Base-by-base conservation (phyloP, 2,113 vertebrate genomes). In the Telmatochromis brachygnathus region DNA sequence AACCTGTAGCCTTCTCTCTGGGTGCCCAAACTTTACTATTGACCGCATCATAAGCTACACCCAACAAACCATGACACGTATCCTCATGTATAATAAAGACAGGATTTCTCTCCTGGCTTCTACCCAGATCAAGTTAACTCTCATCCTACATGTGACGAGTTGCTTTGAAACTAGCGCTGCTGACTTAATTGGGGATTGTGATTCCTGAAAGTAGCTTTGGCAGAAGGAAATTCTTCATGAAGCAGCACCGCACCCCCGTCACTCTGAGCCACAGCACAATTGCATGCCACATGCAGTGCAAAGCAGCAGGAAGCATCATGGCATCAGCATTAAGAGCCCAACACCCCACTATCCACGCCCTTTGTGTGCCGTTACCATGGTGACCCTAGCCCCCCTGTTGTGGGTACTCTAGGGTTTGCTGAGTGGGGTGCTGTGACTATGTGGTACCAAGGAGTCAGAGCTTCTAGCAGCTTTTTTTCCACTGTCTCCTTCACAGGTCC, bases 291-390 rank as follows among this genome's bases (percentile, higher is more conserved):
- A 88, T 87, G 86, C 88, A 87, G 81, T 21, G 75, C 77, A 86
- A 73, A 88, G 75, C 82, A 89, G 90, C 86, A 81, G 83, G 84
- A 84, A 89, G 84, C 88, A 82, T 82, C 54, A 30, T 60, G 33
- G 85, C 62, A 65, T 79, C 79, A 83, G 91, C 85, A 49, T 85
- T 84, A 89, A 85, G n/a, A 88, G 62, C 86, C 56, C 51, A 47
- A 58, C 80, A 82, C 85, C 89, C 83, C 49, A 30, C 84, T 73
- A 90, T 39, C 26, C 82, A 55, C 35, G 58, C 89, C 88, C 73
- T 23, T 58, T 84, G 85, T 82, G 65, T 84, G 90, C 88, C 3
- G 88, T 95, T 93, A 94, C 95, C 92, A 92, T 94, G 75, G 90
- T 17, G 87, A 91, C 88, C 85, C 81, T 68, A 65, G 88, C 84